phyloP scores from a whole-genome alignment of 2,113 vertebrate genomes.

The Ancistrus triradiatus region DNA sequence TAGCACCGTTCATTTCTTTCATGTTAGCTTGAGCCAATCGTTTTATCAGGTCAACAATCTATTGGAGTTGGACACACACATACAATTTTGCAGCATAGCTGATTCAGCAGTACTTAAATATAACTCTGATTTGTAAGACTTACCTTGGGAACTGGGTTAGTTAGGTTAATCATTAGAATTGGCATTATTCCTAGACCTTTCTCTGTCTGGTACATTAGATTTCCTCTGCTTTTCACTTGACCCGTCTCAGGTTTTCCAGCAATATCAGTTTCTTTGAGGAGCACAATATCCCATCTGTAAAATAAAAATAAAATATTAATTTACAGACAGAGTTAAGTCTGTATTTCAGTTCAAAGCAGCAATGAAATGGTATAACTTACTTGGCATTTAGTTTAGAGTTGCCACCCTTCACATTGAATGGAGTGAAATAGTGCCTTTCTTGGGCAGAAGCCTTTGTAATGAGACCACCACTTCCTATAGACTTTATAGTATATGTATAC shows the following conservation, averaged over 20 bases:
- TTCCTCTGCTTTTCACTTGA: slow-evolving; percentile 58
- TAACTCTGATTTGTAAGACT: neutral
- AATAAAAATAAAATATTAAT: neutral
- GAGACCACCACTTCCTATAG: slow-evolving; percentile 56
- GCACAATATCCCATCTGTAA: slow-evolving; percentile 67
- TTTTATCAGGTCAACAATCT: slow-evolving; percentile 73
- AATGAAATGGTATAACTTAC: slow-evolving; percentile 47
- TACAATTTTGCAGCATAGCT: too few species aligned
- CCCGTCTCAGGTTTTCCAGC: neutral
- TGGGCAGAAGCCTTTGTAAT: slow-evolving; percentile 59
- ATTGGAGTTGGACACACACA: too few species aligned
- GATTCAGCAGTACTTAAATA: neutral
- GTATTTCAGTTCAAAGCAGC: neutral
- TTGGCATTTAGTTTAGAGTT: slow-evolving; percentile 60
- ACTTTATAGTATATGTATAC: slow-evolving; percentile 62
- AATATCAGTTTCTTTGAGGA: slow-evolving; percentile 61
- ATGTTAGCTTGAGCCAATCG: slow-evolving; percentile 66
- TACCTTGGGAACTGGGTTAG: slow-evolving; percentile 69
- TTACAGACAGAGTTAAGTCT: too few species aligned
- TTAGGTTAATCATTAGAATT: slow-evolving; percentile 62
- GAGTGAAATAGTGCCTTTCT: slow-evolving; percentile 63
- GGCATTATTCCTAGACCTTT: slow-evolving; percentile 55
- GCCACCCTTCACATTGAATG: slow-evolving; percentile 70
- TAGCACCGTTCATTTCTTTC: slow-evolving; percentile 60
- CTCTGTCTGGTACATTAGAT: slow-evolving; percentile 62